Evolutionary conservation across 2,888 invertebrate species (phyloP), one percentile per base, ranked within the genome.

Genomic region (Parthenolecanium corni): DNA sequence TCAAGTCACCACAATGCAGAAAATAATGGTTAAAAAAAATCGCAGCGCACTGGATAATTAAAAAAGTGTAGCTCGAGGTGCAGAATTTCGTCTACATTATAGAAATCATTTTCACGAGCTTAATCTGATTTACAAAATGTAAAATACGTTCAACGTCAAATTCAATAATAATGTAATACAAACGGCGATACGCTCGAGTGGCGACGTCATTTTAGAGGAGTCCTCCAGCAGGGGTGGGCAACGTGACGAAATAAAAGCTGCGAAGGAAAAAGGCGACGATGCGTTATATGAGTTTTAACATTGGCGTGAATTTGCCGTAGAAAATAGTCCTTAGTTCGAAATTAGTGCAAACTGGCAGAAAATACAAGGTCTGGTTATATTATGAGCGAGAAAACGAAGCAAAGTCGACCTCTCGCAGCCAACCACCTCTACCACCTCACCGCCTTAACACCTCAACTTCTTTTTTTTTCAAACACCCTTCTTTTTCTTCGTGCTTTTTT

Each of bases 301-400:
- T 23, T 46, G 47, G 31, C 40, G 57, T 24, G 58, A 58, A 58
- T 47, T 58, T 58, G 47, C 21, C 31, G 47, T 25, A 47, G 36
- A 58, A 47, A 52, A 52, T 62, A 24, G 62, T 62, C 62, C 52
- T 46, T 62, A 62, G 62, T 62, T 62, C 52, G 52, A 62, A 62
- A 62, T 62, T 62, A 62, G 62, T 62, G 62, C 62, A 62, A 52
- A 62, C 62, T 62, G 52, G 62, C 62, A 52, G 62, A 62, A 62
- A 62, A 62, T 62, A 62, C 52, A 62, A 52, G 46, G 62, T 42
- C 36, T 44, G 21, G 31, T 31, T 31, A 31, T 9, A 31, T 31
- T 9, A 31, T 31, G 62, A 24, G 42, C 46, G 36, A 61, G 38
- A 18, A 25, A 49, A 40, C 20, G 49, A 49, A 3, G 20, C 20